These are phyloP conservation scores for Mus spretus DNA, from an alignment of 2,797 vertebrate species.

Conservation along the genomic window DNA sequence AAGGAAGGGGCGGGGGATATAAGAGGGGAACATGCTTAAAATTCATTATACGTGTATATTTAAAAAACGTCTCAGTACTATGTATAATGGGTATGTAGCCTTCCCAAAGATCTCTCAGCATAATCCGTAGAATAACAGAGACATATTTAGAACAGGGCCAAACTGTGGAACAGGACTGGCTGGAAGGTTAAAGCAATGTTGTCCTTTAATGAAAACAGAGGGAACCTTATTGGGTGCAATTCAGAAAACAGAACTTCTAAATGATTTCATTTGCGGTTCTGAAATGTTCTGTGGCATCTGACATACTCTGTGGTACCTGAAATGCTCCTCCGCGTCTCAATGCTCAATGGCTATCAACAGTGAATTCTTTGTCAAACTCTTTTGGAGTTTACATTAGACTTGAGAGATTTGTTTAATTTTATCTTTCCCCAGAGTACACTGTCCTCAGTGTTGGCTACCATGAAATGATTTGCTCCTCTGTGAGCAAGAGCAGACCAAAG, in stretches of 20 bases:
- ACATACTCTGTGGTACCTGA: background rate
- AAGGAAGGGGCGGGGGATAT: too few relatives aligned
- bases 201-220: background rate
- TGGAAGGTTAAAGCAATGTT: background rate
- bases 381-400: conserved; percentile 42
- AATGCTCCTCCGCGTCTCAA: background rate
- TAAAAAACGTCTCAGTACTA: background rate
- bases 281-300: background rate
- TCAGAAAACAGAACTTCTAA: background rate
- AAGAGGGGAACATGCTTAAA: background rate
- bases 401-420: conserved; percentile 44
- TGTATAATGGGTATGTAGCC: background rate
- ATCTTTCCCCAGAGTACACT: conserved; percentile 22
- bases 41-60: background rate
- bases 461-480: conserved; percentile 51
- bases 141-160: background rate
- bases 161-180: background rate
- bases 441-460: conserved; percentile 32
- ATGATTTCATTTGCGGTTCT: background rate
- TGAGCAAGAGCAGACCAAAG: conserved; percentile 69
- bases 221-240: background rate
- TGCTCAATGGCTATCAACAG: background rate
- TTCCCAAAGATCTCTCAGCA: background rate
- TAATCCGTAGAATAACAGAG: background rate
- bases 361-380: conserved; percentile 12